Conservation (phyloP, 2,113 vertebrate species). For the mouse (Mus musculus) region DNA sequence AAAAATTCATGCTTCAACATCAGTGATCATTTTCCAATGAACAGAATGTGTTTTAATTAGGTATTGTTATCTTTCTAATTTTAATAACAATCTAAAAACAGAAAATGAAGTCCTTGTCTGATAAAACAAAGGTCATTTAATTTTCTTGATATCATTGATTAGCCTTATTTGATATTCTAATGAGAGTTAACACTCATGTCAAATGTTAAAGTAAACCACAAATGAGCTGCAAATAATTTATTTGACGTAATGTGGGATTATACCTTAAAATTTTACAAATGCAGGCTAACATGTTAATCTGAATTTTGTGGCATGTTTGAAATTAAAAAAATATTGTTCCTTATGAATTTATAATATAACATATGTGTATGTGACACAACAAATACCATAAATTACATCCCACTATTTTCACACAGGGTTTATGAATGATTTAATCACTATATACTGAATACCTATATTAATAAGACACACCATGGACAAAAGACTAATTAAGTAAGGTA, state of each 20-base stretch:
- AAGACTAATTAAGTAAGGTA: conserved; percentile 15
- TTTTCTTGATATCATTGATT: conserved; percentile 51
- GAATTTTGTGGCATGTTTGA: conserved; percentile 24
- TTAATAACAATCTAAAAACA: conserved; percentile 54
- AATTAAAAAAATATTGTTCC: background rate
- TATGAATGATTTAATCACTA: conserved; percentile 14
- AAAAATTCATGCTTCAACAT: conserved; percentile 41
- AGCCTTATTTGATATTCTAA: conserved; percentile 64
- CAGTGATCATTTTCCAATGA: conserved; percentile 44
- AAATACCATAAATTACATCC: background rate
- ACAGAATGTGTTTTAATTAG: conserved; percentile 57
- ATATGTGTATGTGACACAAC: background rate
- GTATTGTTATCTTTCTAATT: conserved; percentile 55
- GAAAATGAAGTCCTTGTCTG: conserved; percentile 46
- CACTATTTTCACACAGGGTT: background rate
- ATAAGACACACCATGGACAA: background rate
- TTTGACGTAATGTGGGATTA: conserved; percentile 36
- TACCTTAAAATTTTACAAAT: conserved; percentile 27
- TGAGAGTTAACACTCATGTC: conserved; percentile 37
- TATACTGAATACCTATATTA: background rate
- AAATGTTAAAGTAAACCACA: conserved; percentile 61
- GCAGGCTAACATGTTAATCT: background rate
- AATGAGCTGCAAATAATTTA: conserved; percentile 17
- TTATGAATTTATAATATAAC: background rate
- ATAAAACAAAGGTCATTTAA: conserved; percentile 70